Base-by-base conservation (phyloP, 2,113 vertebrate species). In the Chloebia gouldiae region DNA sequence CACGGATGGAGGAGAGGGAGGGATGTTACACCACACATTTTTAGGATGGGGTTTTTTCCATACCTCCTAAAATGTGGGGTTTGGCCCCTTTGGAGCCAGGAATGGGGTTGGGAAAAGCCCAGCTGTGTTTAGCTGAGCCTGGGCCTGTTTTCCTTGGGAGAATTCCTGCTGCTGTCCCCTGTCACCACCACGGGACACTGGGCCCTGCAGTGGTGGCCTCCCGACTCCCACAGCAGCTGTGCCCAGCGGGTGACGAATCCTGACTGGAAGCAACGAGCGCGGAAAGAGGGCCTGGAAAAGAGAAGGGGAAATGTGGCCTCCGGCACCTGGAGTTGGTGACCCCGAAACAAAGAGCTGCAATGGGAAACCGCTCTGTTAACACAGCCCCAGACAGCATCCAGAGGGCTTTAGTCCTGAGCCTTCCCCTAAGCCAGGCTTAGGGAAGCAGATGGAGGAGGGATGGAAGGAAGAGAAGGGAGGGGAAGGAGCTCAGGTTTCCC, bases 1-100 rank as follows among this genome's bases (percentile, higher is more conserved):
- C 4, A 1, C 2, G 18, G 35, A 18, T 23, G 70, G 70, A 63
- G 53, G 16, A 56, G n/a, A 16, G 31, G 35, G 24, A 22, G 16
- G n/a, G 22, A 11, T n/a, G 23, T 53, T 51, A 22, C 22, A 10
- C 5, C 18, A 20, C 3, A 5, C 8, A 3, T 20, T 35, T 73
- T 61, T 35, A 61, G 0, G 0, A 2, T 2, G 30, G 13, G 6
- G 1, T 27, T 84, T 44, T 19, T 68, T 33, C 30, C 10, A 2
- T 0, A 0, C 23, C n/a, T 68, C 70, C 61, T 35, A 9, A 78
- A 7, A 3, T 10, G 0, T 2, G 33, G 9, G 0, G 0, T 21
- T 82, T 39, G n/a, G 13, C 31, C 24, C 9, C 54, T 61, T 39
- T 28, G 56, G 77, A 81, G 47, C 15, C 2, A 10, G 61, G n/a